These are phyloP conservation scores for Drosophila mercatorum DNA, from an alignment of 2,888 invertebrate genomes.

Conservation along the genomic window DNA sequence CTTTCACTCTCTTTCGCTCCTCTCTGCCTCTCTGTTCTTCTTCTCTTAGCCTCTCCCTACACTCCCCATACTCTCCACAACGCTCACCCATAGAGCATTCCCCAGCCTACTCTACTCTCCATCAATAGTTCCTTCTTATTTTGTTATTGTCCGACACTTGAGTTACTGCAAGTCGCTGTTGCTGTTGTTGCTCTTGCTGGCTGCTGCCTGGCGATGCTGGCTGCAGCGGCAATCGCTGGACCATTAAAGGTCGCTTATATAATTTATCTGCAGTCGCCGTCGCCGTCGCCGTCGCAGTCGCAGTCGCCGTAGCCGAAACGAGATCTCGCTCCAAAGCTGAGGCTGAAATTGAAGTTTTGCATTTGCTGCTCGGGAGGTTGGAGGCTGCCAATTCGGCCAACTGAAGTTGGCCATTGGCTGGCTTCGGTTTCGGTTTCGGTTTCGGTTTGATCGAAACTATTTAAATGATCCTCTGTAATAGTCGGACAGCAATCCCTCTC, in stretches of 20 bases:
- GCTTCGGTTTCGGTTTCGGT: slow-evolving; percentile 4
- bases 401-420: slow-evolving; percentile 44
- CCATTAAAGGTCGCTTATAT: slow-evolving; percentile 83
- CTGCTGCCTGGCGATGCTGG: slow-evolving; percentile 35
- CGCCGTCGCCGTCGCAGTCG: slow-evolving; percentile 39
- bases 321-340: slow-evolving; percentile 28
- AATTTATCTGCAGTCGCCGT: slow-evolving; percentile 65
- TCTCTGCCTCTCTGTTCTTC: not conserved
- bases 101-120: not conserved
- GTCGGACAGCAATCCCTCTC: not conserved
- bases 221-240: slow-evolving; percentile 74
- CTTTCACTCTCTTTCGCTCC: not conserved
- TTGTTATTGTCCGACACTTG: slow-evolving; percentile 18
- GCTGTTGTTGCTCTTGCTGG: slow-evolving; percentile 8
- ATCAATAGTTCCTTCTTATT: slow-evolving; percentile 17
- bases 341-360: slow-evolving; percentile 28
- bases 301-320: slow-evolving; percentile 24
- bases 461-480: slow-evolving; percentile 31
- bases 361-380: slow-evolving; percentile 22
- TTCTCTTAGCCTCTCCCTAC: no score
- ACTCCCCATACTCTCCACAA: not conserved
- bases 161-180: slow-evolving; percentile 14
- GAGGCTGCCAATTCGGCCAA: slow-evolving; percentile 18
- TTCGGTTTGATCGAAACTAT: slow-evolving; percentile 32
- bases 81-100: slow-evolving; percentile 19